Evolutionary conservation across 2,113 vertebrate species (phyloP).

Genomic region (Grammomys dolichurus): DNA sequence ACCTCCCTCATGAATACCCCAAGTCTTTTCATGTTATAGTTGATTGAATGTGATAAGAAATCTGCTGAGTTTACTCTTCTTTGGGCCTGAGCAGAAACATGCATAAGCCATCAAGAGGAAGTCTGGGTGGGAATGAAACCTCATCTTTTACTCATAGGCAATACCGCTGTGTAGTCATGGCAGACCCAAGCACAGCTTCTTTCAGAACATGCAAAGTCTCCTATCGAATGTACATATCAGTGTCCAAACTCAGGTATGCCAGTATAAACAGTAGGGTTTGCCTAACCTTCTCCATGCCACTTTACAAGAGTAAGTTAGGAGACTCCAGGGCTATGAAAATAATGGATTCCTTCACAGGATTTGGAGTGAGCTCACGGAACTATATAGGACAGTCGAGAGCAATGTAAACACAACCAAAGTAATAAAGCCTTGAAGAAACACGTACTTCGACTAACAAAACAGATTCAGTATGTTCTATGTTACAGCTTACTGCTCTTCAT

Average conservation of each 20-base stretch:
- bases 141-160: not conserved
- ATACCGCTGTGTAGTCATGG: not conserved
- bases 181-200: not conserved
- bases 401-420: slow-evolving; percentile 35
- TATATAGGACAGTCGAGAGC: slow-evolving; percentile 2
- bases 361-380: not conserved
- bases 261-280: not conserved
- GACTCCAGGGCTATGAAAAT: not conserved
- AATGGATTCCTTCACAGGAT: slow-evolving; percentile 11
- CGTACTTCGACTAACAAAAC: slow-evolving; percentile 60
- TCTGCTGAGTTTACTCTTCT: slow-evolving; percentile 10
- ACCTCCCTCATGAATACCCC: not conserved
- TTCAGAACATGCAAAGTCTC: not conserved
- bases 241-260: slow-evolving; percentile 54
- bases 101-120: not conserved
- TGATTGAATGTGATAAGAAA: slow-evolving; percentile 71
- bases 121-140: not conserved
- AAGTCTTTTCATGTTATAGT: slow-evolving; percentile 60
- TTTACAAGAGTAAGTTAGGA: not conserved
- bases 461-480: slow-evolving; percentile 60
- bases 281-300: not conserved
- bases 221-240: not conserved
- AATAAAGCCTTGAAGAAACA: slow-evolving; percentile 63
- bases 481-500: slow-evolving; percentile 70
- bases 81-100: not conserved